A percentile compares a stretch with the other conserved stretches of the same genome.
phyloP scores from a whole-genome alignment of 2,113 vertebrate species.

The Oncorhynchus nerka region DNA sequence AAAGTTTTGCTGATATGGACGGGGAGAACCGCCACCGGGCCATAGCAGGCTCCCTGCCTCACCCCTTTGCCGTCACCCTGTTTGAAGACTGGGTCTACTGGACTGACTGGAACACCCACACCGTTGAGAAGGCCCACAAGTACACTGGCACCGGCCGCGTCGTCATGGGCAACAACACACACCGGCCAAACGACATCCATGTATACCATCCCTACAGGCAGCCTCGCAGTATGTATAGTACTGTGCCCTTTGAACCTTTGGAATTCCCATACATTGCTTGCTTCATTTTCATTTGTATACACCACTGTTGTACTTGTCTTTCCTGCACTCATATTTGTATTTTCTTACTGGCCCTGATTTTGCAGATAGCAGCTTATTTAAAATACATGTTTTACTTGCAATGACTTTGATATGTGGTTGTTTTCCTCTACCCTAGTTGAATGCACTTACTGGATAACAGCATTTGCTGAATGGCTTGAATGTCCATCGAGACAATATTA shows the following conservation, averaged over 20 bases:
- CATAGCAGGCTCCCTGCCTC: constrained; percentile 63
- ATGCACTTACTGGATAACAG: too few species aligned
- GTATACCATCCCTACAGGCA: constrained; percentile 72
- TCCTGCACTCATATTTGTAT: too few species aligned
- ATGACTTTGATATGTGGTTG: too few species aligned
- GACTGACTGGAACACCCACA: constrained; percentile 74
- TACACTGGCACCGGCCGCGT: constrained; percentile 64
- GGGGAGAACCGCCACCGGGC: constrained; percentile 68
- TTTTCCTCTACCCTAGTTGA: too few species aligned
- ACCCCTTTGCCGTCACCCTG: constrained; percentile 63
- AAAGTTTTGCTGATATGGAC: constrained; percentile 71
- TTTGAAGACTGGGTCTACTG: constrained; percentile 73
- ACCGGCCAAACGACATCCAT: constrained; percentile 66
- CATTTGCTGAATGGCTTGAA: too few species aligned
- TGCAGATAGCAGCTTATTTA: too few species aligned
- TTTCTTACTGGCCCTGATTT: too few species aligned
- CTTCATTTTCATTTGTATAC: too few species aligned
- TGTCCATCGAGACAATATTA: too few species aligned
- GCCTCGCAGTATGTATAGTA: constrained; percentile 51
- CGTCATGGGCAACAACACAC: constrained; percentile 73
- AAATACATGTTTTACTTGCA: too few species aligned
- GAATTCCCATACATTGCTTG: too few species aligned
- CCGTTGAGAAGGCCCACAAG: constrained; percentile 70
- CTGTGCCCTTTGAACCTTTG: background rate
- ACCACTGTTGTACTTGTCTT: too few species aligned